Base-by-base conservation (phyloP, 53 echinoderm and acorn worm genomes). In the Astropecten irregularis region DNA sequence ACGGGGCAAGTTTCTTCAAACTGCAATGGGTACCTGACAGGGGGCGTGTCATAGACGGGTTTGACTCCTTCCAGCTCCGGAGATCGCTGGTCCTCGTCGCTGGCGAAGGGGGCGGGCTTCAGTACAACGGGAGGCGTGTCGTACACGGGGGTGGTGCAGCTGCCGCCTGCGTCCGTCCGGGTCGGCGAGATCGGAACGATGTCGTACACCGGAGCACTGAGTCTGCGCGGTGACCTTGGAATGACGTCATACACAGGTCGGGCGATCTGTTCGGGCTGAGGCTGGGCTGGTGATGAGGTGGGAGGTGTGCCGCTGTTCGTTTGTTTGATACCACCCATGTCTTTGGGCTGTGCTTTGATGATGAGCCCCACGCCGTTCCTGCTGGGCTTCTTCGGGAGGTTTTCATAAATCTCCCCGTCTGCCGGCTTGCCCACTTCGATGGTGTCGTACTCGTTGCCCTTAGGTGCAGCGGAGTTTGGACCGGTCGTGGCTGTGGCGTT, bases 31-130 rank as follows among this genome's bases (percentile, higher is more conserved):
- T 27, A 57, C 76, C 59, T 76, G 9, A 58, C 56, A 0, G 76
- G 76, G 47, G 79, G 79, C 48, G 79, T 79, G 49, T 79, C 79
- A 48, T 79, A 79, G 40, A 79, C 79, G 30, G 79, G 79, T 15
- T 62, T 60, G 20, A 31, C 33, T 33, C 61, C 79, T 23, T 25
- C 42, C 28, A 40, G 36, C 23, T 5, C 44, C 2, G 68, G 26
- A 26, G 68, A 1, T 6, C 11, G 18, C 46, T 15, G 42, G 14
- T 25, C 68, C 9, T 23, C 46, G n/a, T 4, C 10, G 42, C 68
- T 23, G 22, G 11, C 68, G 18, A n/a, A 46, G 28, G 40, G 47
- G 37, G 14, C 22, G 31, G 40, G 25, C 51, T 49, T 63, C 58
- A 38, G 14, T 9, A 40, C 31, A 32, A 37, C 79, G 27, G 79